Percentiles rank a stretch among this genome's conserved stretches.
phyloP scores from a whole-genome alignment of 2,888 invertebrate genomes.

The Vannuccia rotundouncinata region DNA sequence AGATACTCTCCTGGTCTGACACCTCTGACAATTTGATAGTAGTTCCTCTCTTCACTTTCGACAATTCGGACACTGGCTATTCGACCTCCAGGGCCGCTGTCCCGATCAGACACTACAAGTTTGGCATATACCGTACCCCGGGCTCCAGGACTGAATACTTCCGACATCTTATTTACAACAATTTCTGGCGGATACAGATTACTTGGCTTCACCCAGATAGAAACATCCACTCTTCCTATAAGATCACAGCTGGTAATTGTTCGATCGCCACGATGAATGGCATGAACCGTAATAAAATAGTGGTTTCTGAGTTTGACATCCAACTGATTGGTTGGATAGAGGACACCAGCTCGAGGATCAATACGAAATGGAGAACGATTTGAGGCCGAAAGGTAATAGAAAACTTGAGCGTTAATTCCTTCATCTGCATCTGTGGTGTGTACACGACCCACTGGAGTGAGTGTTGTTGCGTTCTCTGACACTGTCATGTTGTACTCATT shows the following conservation, averaged over 20 bases:
- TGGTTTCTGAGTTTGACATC: conserved; percentile 14
- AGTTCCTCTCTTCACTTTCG: not conserved
- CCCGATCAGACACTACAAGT: conserved; percentile 21
- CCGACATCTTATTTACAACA: not conserved
- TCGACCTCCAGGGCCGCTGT: conserved; percentile 8
- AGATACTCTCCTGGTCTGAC: not conserved
- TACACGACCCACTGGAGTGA: conserved; percentile 1
- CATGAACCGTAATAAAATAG: not conserved
- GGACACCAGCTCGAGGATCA: conserved; percentile 12
- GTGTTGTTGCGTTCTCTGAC: conserved; percentile 17
- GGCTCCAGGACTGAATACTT: conserved; percentile 20
- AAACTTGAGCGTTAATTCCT: conserved; percentile 33
- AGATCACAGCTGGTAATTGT: conserved; percentile 20
- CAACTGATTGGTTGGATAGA: not conserved
- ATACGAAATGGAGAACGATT: not conserved
- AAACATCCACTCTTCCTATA: not conserved
- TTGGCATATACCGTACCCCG: conserved; percentile 22
- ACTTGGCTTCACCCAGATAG: conserved; percentile 4
- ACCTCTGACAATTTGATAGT: not conserved
- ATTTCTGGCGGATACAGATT: conserved; percentile 29
- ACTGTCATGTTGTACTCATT: conserved; percentile 34
- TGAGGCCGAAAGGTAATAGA: not conserved
- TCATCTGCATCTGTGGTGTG: conserved; percentile 32
- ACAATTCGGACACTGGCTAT: not conserved
- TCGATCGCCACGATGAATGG: conserved; percentile 31